These are phyloP conservation scores for Arctia plantaginis DNA, from an alignment of 2,888 invertebrate species.

Conservation along the genomic window DNA sequence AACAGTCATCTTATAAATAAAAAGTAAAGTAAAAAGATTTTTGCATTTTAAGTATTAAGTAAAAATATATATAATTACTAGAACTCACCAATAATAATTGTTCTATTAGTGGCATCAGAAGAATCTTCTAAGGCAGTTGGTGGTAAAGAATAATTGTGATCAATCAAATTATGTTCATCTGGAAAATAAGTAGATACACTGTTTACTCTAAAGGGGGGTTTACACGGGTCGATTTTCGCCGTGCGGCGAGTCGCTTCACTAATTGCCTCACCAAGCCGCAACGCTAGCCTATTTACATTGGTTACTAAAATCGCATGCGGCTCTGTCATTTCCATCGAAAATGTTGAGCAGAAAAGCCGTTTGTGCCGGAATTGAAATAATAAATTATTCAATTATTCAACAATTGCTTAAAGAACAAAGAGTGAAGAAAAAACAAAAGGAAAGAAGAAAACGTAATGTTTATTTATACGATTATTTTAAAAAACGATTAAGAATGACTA, in stretches of 20 bases:
- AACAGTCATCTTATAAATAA: too few species aligned
- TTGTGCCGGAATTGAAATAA: constrained; percentile 31
- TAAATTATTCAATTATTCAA: constrained; percentile 32
- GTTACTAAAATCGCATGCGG: constrained; percentile 58
- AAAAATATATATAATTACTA: too few species aligned
- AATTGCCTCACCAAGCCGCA: constrained; percentile 30
- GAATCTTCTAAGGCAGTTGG: too few species aligned
- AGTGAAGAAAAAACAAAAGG: constrained; percentile 36
- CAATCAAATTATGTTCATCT: too few species aligned
- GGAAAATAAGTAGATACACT: too few species aligned
- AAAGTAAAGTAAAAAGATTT: too few species aligned
- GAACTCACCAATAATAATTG: too few species aligned
- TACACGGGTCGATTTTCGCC: constrained; percentile 33
- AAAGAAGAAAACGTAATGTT: constrained; percentile 27
- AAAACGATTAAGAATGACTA: constrained; percentile 35
- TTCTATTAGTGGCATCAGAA: too few species aligned
- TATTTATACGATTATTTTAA: constrained; percentile 41
- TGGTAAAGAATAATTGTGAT: too few species aligned
- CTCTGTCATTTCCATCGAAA: constrained; percentile 54
- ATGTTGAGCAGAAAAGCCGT: constrained; percentile 50
- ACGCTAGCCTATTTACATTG: constrained; percentile 56
- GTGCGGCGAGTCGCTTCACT: constrained; percentile 30
- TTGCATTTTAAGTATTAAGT: too few species aligned
- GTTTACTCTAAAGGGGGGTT: constrained; percentile 9
- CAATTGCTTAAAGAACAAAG: constrained; percentile 29